phyloP scores from a whole-genome alignment of 1,140 invertebrate species.

The Galendromus occidentalis region DNA sequence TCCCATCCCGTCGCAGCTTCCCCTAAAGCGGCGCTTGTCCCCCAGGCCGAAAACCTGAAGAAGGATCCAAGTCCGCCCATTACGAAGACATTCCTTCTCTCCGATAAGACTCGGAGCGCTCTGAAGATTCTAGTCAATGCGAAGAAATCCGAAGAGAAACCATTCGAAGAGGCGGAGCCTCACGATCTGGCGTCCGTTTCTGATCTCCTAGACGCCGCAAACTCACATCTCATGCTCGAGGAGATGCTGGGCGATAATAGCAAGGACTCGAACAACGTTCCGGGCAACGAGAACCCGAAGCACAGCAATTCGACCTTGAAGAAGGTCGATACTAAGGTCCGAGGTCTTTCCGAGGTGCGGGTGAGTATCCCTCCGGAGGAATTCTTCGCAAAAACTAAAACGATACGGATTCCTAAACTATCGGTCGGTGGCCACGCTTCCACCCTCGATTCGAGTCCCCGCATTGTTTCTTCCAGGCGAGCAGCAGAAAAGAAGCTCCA shows the following conservation, averaged over 20 bases:
- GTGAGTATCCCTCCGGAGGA: too few relatives aligned
- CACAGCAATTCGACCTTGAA: too few relatives aligned
- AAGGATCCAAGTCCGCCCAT: background rate
- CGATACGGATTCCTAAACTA: slow-evolving; percentile 85
- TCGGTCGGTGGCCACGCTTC: too few relatives aligned
- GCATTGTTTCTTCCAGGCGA: too few relatives aligned
- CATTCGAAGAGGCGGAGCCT: slow-evolving; percentile 9
- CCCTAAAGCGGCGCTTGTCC: too few relatives aligned
- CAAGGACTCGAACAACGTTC: slow-evolving; percentile 10
- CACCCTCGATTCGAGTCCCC: too few relatives aligned
- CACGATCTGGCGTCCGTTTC: background rate
- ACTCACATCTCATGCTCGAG: background rate
- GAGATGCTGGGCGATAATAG: slow-evolving; percentile 23
- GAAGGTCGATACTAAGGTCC: too few relatives aligned
- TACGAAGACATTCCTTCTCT: slow-evolving; percentile 4
- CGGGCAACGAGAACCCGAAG: too few relatives aligned
- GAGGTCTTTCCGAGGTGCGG: too few relatives aligned
- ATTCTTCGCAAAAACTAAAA: slow-evolving; percentile 25
- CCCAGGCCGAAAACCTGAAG: background rate
- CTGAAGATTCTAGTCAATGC: slow-evolving; percentile 17
- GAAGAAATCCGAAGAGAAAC: slow-evolving; percentile 11
- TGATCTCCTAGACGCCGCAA: background rate
- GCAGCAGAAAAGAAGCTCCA: slow-evolving; percentile 73
- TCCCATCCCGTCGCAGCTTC: background rate
- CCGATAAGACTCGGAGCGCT: background rate